Evolutionary conservation across 2,888 invertebrate species (phyloP).

Genomic region (Antheraea assamensis): DNA sequence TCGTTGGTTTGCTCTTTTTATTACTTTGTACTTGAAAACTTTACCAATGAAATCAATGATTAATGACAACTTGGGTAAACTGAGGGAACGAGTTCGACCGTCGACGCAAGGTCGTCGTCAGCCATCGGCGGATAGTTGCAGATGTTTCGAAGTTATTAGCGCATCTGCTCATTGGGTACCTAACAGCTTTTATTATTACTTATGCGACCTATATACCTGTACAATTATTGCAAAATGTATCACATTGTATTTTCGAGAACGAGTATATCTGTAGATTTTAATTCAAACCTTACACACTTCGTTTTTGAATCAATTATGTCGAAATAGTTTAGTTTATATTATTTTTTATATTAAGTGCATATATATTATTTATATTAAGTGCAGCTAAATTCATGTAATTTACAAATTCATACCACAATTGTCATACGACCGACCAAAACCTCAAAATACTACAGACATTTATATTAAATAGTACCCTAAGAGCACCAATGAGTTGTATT

Average conservation of each 20-base stretch:
- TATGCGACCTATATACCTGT: not conserved
- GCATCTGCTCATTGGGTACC: slow-evolving; percentile 23
- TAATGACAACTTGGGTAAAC: slow-evolving; percentile 14
- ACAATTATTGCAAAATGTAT: not conserved
- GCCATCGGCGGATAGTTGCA: slow-evolving; percentile 32
- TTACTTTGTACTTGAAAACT: not conserved
- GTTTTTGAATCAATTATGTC: not conserved
- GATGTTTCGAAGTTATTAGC: slow-evolving; percentile 32
- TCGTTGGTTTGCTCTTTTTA: not conserved
- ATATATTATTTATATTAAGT: not conserved
- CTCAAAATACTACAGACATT: not conserved
- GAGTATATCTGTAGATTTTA: not conserved
- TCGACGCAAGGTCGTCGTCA: slow-evolving; percentile 40
- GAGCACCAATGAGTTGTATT: not conserved
- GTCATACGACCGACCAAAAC: not conserved
- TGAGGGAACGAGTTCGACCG: slow-evolving; percentile 20
- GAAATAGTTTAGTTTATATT: not conserved
- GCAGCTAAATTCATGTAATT: not conserved
- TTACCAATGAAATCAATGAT: slow-evolving; percentile 18
- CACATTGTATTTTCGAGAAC: not conserved
- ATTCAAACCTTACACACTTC: not conserved
- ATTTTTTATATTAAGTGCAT: not conserved
- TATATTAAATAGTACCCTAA: not conserved
- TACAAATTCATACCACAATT: not conserved
- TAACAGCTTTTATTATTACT: slow-evolving; percentile 19